Evolutionary conservation across 2,888 invertebrate species (phyloP).

Genomic region (Oligia latruncula): DNA sequence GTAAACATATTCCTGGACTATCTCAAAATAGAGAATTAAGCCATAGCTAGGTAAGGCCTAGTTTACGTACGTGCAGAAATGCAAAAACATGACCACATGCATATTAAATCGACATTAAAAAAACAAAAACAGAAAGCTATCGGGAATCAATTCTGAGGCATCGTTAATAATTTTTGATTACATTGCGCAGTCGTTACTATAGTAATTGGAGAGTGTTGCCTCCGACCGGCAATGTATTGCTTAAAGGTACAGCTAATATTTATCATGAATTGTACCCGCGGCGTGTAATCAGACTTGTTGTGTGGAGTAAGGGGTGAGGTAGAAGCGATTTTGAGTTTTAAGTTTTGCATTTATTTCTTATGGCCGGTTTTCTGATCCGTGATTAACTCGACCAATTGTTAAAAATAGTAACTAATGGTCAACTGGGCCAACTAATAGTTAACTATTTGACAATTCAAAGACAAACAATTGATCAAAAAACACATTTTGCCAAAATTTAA

Average conservation of each 20-base stretch:
- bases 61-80: slow-evolving; percentile 34
- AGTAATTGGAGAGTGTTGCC: slow-evolving; percentile 31
- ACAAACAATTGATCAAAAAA: no score
- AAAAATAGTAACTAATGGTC: no score
- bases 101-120: slow-evolving; percentile 5
- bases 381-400: no score
- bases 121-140: slow-evolving; percentile 5
- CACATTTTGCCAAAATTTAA: no score
- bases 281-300: slow-evolving; percentile 53
- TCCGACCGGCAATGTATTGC: slow-evolving; percentile 49
- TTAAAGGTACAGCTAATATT: slow-evolving; percentile 58
- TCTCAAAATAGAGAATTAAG: no score
- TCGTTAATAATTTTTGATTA: slow-evolving; percentile 43
- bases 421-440: no score
- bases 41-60: background rate
- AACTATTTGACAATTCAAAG: no score
- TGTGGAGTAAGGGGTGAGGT: slow-evolving; percentile 27
- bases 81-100: slow-evolving; percentile 2
- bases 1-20: no score
- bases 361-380: no score
- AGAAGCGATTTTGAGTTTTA: no score
- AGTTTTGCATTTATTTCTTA: no score
- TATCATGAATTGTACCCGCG: slow-evolving; percentile 57
- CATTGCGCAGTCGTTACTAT: slow-evolving; percentile 36
- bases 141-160: background rate